Conservation (phyloP, 92 coral and sea anemone genomes). For the Anthopleura xanthogrammica region DNA sequence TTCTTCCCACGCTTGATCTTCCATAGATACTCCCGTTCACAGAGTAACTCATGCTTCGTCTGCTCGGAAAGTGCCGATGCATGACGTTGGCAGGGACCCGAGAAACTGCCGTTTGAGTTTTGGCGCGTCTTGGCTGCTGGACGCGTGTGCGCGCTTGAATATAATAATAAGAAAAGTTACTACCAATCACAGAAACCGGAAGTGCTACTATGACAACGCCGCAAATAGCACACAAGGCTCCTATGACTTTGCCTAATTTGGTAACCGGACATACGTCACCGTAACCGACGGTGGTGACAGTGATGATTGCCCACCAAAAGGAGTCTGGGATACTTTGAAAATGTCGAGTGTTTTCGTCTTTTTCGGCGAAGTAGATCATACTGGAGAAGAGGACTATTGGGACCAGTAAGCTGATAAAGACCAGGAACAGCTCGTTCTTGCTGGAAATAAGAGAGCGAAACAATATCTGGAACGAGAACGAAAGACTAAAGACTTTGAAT, state of each 20-base stretch:
- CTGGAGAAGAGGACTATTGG: constrained; percentile 91
- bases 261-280: constrained; percentile 95
- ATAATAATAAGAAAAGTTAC: constrained; percentile 88
- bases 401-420: constrained; percentile 78
- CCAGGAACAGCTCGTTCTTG: constrained; percentile 84
- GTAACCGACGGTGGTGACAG: constrained; percentile 95
- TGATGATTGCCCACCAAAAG: constrained; percentile 98
- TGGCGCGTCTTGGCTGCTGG: constrained; percentile 80
- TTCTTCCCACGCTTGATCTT: constrained; percentile 20
- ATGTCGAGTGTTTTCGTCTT: constrained; percentile 76
- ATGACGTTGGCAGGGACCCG: constrained; percentile 67
- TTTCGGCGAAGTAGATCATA: constrained; percentile 91
- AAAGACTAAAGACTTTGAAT: constrained; percentile 78
- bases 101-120: constrained; percentile 37
- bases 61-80: constrained; percentile 56
- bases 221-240: constrained; percentile 86
- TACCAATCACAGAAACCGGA: constrained; percentile 95
- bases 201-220: constrained; percentile 96
- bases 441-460: constrained; percentile 88
- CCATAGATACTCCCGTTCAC: constrained; percentile 33
- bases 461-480: constrained; percentile 89
- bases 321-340: constrained; percentile 94
- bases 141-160: constrained; percentile 97
- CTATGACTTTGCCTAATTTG: constrained; percentile 86
- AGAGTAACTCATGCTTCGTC: constrained; percentile 40